Evolutionary conservation across 2,113 vertebrate genomes (phyloP).

Genomic region (Platichthys flesus): DNA sequence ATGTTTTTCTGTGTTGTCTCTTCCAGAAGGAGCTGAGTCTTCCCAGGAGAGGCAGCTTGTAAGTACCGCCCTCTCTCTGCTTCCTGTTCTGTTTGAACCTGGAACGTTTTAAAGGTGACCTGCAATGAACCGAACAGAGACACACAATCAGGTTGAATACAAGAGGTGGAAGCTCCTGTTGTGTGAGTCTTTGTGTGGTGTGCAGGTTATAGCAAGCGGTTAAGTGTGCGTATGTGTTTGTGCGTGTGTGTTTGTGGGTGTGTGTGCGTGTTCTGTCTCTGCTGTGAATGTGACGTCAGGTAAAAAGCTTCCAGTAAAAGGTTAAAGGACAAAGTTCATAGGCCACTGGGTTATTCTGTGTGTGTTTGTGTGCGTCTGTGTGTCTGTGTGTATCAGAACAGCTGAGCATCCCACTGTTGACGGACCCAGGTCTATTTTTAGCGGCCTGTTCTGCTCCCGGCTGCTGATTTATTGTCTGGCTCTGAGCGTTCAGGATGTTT

Average conservation of each 20-base stretch:
- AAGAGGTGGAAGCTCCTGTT: neutral
- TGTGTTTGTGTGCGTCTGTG: neutral
- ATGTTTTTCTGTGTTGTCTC: conserved; percentile 48
- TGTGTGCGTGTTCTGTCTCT: too few species aligned
- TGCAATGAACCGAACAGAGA: conserved; percentile 42
- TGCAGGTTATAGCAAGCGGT: neutral
- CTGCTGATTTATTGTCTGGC: conserved; percentile 13
- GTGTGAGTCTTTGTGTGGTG: neutral
- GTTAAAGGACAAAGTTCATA: too few species aligned
- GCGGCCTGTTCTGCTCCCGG: neutral
- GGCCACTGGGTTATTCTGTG: too few species aligned
- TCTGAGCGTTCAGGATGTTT: too few species aligned
- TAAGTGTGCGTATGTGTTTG: neutral
- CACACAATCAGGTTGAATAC: too few species aligned
- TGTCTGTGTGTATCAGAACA: conserved; percentile 26
- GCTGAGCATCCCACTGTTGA: conserved; percentile 48
- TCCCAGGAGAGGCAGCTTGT: conserved; percentile 98
- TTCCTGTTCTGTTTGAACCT: neutral
- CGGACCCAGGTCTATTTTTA: conserved; percentile 41
- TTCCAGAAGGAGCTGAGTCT: conserved; percentile 97
- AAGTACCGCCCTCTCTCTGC: conserved; percentile 78
- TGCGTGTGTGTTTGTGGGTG: neutral
- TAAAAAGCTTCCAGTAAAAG: too few species aligned
- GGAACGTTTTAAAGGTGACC: conserved; percentile 3
- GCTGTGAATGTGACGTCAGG: too few species aligned